Percentiles rank a stretch among this genome's conserved stretches.
Evolutionary conservation across 1,140 invertebrate species (phyloP).

Genomic region (Scaptodrosophila lebanonensis): DNA sequence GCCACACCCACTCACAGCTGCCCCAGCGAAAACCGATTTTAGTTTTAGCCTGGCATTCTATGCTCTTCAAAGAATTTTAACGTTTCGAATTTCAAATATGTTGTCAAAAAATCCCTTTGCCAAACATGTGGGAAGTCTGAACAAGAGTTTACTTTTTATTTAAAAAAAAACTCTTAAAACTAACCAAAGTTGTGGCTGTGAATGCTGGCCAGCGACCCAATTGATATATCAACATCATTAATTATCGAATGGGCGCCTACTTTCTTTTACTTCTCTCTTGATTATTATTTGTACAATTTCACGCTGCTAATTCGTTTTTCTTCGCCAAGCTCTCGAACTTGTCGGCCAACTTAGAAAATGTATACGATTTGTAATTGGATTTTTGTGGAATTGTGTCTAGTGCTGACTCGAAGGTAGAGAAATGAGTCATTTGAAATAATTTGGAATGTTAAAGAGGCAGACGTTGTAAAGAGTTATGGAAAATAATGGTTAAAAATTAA

Average conservation of each 20-base stretch:
- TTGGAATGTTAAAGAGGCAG: too few relatives aligned
- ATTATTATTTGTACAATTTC: slow-evolving; percentile 71
- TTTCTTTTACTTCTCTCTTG: slow-evolving; percentile 41
- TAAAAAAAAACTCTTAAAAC: too few relatives aligned
- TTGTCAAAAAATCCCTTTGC: slow-evolving; percentile 24
- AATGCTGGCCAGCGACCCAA: slow-evolving; percentile 33
- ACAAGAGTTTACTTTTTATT: slow-evolving; percentile 15
- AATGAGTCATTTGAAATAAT: too few relatives aligned
- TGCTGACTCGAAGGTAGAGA: slow-evolving; percentile 49
- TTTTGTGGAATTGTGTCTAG: slow-evolving; percentile 47
- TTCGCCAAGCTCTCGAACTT: slow-evolving; percentile 12
- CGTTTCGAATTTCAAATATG: slow-evolving; percentile 63
- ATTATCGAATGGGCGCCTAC: slow-evolving; percentile 61
- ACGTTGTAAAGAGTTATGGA: too few relatives aligned
- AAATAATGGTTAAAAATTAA: too few relatives aligned
- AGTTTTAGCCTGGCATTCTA: slow-evolving; percentile 48
- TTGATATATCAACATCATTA: slow-evolving; percentile 67
- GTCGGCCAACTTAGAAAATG: not conserved
- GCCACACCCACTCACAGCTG: slow-evolving; percentile 1
- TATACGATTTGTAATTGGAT: too few relatives aligned
- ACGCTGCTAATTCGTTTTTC: slow-evolving; percentile 48
- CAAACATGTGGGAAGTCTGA: too few relatives aligned
- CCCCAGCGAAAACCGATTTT: slow-evolving; percentile 23
- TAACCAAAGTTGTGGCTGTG: too few relatives aligned
- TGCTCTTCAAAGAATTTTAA: slow-evolving; percentile 59